Base-by-base conservation (phyloP, 2,888 invertebrate species). In the Leptopilina drosophilae region DNA sequence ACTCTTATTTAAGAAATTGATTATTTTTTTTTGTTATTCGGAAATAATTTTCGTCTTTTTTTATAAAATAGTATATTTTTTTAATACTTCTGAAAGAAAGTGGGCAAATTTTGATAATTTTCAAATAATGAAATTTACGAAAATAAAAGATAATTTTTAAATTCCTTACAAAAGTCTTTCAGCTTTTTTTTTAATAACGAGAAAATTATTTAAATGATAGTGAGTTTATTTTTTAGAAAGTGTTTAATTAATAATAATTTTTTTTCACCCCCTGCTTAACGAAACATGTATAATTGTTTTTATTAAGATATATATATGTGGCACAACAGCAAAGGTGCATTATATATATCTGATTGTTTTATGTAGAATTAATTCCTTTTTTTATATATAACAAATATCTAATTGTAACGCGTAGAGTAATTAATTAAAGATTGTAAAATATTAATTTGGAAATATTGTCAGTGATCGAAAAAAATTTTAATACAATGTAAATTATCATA, bases 401-500 rank as follows among this genome's bases (percentile, higher is more conserved):
- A 69, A 73, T 26, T 56, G 33, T 73, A 73, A 73, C 33, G 56
- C 33, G 56, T 56, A 73, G 40, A 56, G 26, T 33, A 33, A 33
- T 33, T 33, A 33, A 33, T 33, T 73, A 73, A 73, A 33, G 33
- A 73, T 73, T 73, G 73, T 73, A 73, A 53, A 73, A 69, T 56
- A 56, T 73, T 69, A 8, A 69, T 20, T 73, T 56, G 73, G 20
- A 56, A 73, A 73, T 56, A 56, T 73, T 73, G 56, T 73, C 73
- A 56, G 73, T 73, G 73, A 73, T 73, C 26, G 73, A 40, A 73
- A 40, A 73, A 49, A 33, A 73, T 73, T 73, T 73, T 73, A 73
- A 73, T 73, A 42, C 76, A 49, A 64, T 76, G 78, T 80, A 80
- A 81, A 80, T 79, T 77, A 77, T 79, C 66, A 77, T 67, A 78